Evolutionary conservation across 2,888 invertebrate species (phyloP), one percentile per base, ranked within the genome.

Genomic region (Thecocarcelia acutangulata): DNA sequence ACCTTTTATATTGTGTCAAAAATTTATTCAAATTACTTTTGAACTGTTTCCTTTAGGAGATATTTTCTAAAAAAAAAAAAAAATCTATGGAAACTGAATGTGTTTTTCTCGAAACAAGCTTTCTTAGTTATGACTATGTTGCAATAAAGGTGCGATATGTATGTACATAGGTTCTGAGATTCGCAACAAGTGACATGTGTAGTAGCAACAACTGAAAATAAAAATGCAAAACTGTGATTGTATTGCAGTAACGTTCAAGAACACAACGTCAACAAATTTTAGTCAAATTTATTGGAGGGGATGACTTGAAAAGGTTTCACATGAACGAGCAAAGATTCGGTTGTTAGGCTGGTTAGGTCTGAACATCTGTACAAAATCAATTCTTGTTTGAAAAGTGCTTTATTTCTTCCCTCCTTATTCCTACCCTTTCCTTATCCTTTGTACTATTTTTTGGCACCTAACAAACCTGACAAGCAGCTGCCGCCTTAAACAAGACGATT

Each of bases 321-420:
- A 28, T 21, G 24, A 37, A 42, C 21, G 50, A 50, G 24, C 40
- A 37, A 46, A 69, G 46, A 70, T 50, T 5, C 6, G 24, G 24
- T 17, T 70, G 46, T 58, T 17, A 42, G 21, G 12, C 12, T 76
- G 79, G 77, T 80, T 54, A n/a, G n/a, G 63, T 83, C 64, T 84
- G 85, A 88, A 87, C 87, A 88, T 86, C 88, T 84, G 84, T 79
- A 73, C 48, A 11, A 80, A 84, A 83, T 83, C 48, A 58, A 37
- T 74, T 58, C 46, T 54, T 61, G 68, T 21, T 64, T 21, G 17
- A 15, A 68, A 75, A 44, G 6, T 33, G 33, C 9, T 33, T 33
- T 33, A 33, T 33, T 33, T 5, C 24, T 24, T 24, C 24, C 24
- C 2, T 61, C 28, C 5, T 50, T 33, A 58, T 64, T 42, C 5